These are phyloP conservation scores for Dascyllus trimaculatus DNA, from an alignment of 2,113 vertebrate genomes.

Conservation along the genomic window DNA sequence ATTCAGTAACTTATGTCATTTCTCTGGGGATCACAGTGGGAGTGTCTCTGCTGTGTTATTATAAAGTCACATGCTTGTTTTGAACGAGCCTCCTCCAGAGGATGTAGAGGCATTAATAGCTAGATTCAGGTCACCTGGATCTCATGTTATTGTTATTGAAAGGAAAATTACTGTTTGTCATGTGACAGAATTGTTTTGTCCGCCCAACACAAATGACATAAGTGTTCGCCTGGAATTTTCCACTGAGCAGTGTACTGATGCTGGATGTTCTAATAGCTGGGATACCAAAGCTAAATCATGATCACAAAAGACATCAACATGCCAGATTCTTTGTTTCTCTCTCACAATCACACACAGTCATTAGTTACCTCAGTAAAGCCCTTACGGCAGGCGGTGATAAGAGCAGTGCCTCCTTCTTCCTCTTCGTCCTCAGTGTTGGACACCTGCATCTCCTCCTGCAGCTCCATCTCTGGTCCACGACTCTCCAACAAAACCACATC, in stretches of 20 bases:
- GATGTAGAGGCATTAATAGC: neutral
- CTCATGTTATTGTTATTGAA: slow-evolving; percentile 22
- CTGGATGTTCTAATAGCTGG: neutral
- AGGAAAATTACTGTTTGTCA: slow-evolving; percentile 25
- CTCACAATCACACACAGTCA: neutral
- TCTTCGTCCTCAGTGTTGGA: slow-evolving; percentile 45
- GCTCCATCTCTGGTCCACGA: slow-evolving; percentile 31
- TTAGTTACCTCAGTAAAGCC: slow-evolving; percentile 59
- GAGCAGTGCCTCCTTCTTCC: slow-evolving; percentile 50
- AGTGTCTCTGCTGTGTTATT: neutral
- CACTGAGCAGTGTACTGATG: neutral
- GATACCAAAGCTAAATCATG: neutral
- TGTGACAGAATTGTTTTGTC: neutral
- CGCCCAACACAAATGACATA: neutral
- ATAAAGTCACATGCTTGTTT: slow-evolving; percentile 50
- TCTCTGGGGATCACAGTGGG: neutral
- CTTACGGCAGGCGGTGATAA: slow-evolving; percentile 67
- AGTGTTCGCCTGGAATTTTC: slow-evolving; percentile 9
- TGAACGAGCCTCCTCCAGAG: slow-evolving; percentile 14
- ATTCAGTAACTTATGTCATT: neutral
- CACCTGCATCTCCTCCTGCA: slow-evolving; percentile 35
- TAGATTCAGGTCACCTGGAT: neutral
- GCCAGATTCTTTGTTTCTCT: neutral
- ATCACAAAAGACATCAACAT: neutral
- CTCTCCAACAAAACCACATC: slow-evolving; percentile 10